Base-by-base conservation (phyloP, 2,888 invertebrate species). In the Spicauda simplicius region DNA sequence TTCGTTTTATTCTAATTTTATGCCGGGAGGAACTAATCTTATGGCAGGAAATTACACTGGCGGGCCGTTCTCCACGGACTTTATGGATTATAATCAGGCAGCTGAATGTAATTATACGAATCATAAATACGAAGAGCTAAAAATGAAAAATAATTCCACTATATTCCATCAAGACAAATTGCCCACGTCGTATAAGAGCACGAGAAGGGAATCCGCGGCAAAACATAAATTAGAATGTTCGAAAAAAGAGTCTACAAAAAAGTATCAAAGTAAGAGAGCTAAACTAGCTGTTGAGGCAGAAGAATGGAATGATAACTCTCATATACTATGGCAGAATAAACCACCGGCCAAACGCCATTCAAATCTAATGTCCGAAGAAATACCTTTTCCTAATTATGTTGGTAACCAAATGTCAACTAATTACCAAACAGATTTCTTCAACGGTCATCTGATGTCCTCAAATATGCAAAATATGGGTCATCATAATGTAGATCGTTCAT, bases 191-290 rank as follows among this genome's bases (percentile, higher is more conserved):
- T 90, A 87, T 71, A 91, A 90, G 73, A 86, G 79, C 71, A 83
- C 88, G 0, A 84, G 89, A 71, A 80, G 90, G 74, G 93, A 93
- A 70, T 82, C 90, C 0, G 80, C 86, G n/a, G 79, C 87, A 0
- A 93, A 93, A 77, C 93, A 93, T 71, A 93, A 93, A 77, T 72
- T 92, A 54, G 93, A 93, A 75, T 92, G 91, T 79, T 85, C 89
- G n/a, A 93, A 93, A 74, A 93, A 93, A 66, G 93, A 93, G 54
- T 79, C 87, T 0, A 88, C 70, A 73, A 92, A 93, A 73, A 92
- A 92, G 70, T 92, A 87, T 77, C 91, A 88, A 77, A 91, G 80
- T 72, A 93, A 93, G 76, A 83, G 88, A 73, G 65, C 85, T 11
- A 93, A 92, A 78, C 52, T 86, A 41, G 84, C 76, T 69, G 83